These are phyloP conservation scores for Microcebus murinus DNA, from an alignment of 2,113 vertebrate genomes.

Conservation along the genomic window DNA sequence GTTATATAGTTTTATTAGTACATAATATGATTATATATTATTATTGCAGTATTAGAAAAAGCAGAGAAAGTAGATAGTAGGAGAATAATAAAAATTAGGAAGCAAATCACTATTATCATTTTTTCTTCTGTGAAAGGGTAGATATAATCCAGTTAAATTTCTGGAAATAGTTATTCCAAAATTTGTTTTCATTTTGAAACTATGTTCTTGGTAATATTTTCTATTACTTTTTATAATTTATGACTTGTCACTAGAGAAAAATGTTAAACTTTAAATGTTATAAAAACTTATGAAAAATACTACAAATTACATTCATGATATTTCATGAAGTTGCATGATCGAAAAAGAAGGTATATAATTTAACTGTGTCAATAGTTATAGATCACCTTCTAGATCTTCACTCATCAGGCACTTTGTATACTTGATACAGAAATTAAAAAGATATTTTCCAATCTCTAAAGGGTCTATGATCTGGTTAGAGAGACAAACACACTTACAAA, in stretches of 20 bases:
- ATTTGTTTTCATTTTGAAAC: slow-evolving; percentile 42
- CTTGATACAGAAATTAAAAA: slow-evolving; percentile 15
- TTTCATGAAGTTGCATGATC: not conserved
- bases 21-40: not conserved
- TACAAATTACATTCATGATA: not conserved
- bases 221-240: slow-evolving; percentile 10
- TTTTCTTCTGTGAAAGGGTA: not conserved
- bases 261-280: slow-evolving; percentile 29
- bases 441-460: not conserved
- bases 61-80: not conserved
- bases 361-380: not conserved
- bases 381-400: not conserved
- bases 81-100: not conserved
- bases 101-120: not conserved
- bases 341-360: not conserved
- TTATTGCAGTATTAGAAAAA: not conserved
- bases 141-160: slow-evolving; percentile 3
- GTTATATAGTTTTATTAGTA: not conserved
- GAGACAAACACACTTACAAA: not conserved
- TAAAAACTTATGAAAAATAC: slow-evolving; percentile 33
- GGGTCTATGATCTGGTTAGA: not conserved
- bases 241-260: not conserved
- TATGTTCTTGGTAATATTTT: not conserved
- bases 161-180: slow-evolving; percentile 8
- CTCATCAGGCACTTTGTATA: not conserved